phyloP scores from a whole-genome alignment of 2,888 invertebrate genomes.

The Philaethria dido region DNA sequence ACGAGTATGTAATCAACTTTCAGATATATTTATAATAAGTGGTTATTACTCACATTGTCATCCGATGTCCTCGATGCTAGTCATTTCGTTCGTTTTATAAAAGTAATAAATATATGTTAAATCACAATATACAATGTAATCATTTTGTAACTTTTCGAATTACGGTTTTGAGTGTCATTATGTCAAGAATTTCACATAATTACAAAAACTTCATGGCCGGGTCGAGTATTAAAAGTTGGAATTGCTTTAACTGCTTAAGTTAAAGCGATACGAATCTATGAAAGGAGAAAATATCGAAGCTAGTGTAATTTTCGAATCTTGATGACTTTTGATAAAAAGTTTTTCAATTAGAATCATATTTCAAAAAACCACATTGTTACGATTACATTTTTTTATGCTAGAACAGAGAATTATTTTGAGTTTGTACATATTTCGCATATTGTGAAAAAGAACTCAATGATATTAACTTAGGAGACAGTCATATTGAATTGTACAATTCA shows the following conservation, averaged over 20 bases:
- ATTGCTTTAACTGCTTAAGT: constrained; percentile 71
- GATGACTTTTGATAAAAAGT: constrained; percentile 71
- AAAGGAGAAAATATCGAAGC: constrained; percentile 65
- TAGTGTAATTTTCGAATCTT: constrained; percentile 72
- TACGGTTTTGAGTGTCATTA: constrained; percentile 57
- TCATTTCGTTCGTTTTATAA: constrained; percentile 28
- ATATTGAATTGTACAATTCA: too few species aligned
- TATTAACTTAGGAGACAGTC: too few species aligned
- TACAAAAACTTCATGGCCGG: constrained; percentile 55
- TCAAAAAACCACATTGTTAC: not conserved
- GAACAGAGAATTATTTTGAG: not conserved
- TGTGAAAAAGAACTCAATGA: not conserved
- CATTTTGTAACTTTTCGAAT: constrained; percentile 66
- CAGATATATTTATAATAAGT: constrained; percentile 34
- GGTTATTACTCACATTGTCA: constrained; percentile 38
- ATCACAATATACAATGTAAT: constrained; percentile 53
- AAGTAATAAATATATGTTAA: constrained; percentile 39
- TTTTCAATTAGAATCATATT: constrained; percentile 74
- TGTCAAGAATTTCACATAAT: constrained; percentile 52
- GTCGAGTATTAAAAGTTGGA: constrained; percentile 77
- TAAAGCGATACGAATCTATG: constrained; percentile 70
- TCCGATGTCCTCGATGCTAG: constrained; percentile 28
- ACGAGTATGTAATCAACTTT: constrained; percentile 35
- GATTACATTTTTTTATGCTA: not conserved
- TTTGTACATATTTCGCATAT: not conserved